phyloP scores from a whole-genome alignment of 2,113 vertebrate genomes.

The Bos indicus region DNA sequence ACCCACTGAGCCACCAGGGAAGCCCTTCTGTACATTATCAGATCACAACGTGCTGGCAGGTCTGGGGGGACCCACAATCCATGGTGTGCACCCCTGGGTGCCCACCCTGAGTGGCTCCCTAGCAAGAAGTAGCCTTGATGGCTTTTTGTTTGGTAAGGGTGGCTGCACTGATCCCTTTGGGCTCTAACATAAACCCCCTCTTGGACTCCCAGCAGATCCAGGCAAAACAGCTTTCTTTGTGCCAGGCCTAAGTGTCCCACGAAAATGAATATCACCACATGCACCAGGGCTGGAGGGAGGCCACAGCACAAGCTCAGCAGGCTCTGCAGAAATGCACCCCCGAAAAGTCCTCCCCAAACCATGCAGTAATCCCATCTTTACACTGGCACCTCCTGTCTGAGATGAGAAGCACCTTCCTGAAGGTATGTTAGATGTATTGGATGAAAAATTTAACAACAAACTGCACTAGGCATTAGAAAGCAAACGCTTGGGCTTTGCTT shows the following conservation, averaged over 20 bases:
- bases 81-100: accelerated
- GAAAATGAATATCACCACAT: not conserved
- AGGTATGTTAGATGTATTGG: not conserved
- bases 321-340: not conserved
- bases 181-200: not conserved
- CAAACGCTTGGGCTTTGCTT: not conserved
- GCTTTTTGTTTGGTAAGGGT: not conserved
- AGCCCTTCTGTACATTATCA: not conserved
- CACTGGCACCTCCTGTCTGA: not conserved
- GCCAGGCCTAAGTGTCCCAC: not conserved
- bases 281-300: not conserved
- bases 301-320: not conserved
- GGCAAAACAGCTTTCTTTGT: not conserved
- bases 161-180: not conserved
- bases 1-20: not conserved
- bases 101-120: not conserved
- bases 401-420: not conserved
- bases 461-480: not conserved
- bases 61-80: not conserved
- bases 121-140: not conserved
- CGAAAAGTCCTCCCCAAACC: not conserved
- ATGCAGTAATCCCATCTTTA: accelerated
- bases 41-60: not conserved
- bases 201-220: not conserved
- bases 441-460: not conserved